phyloP scores from a whole-genome alignment of 2,797 vertebrate species.

The Netta rufina region DNA sequence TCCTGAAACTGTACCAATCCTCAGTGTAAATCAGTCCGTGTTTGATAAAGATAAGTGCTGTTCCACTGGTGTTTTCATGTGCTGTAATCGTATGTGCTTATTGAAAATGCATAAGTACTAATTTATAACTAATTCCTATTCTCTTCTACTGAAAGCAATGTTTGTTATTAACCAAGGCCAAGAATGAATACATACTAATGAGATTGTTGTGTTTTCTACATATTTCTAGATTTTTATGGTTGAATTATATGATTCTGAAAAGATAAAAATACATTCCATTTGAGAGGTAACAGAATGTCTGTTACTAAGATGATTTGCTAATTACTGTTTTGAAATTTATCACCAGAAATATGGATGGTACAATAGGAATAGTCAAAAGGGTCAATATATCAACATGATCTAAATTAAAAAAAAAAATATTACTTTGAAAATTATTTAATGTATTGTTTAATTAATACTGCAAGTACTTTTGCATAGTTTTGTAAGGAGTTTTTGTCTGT shows the following conservation, averaged over 20 bases:
- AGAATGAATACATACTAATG: neutral
- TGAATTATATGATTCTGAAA: slow-evolving; percentile 37
- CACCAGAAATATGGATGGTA: neutral
- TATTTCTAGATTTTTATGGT: neutral
- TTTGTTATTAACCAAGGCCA: neutral
- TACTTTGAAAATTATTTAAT: neutral
- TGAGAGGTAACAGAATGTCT: neutral
- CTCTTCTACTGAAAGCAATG: neutral
- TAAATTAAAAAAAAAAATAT: slow-evolving; percentile 16
- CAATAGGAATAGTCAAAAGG: slow-evolving; percentile 4
- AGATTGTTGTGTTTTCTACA: neutral
- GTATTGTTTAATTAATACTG: neutral
- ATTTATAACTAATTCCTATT: slow-evolving; percentile 4
- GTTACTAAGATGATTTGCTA: neutral
- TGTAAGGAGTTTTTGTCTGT: neutral
- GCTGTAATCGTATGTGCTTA: neutral
- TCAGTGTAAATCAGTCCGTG: neutral
- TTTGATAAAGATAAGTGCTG: neutral
- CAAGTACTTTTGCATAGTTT: neutral
- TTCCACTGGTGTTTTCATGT: neutral
- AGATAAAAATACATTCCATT: slow-evolving; percentile 21
- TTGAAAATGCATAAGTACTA: neutral
- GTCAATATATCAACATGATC: neutral
- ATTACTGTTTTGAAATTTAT: slow-evolving; percentile 23
- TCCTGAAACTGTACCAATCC: neutral